phyloP scores from a whole-genome alignment of 2,888 invertebrate species.

The Pyrocoelia pectoralis region DNA sequence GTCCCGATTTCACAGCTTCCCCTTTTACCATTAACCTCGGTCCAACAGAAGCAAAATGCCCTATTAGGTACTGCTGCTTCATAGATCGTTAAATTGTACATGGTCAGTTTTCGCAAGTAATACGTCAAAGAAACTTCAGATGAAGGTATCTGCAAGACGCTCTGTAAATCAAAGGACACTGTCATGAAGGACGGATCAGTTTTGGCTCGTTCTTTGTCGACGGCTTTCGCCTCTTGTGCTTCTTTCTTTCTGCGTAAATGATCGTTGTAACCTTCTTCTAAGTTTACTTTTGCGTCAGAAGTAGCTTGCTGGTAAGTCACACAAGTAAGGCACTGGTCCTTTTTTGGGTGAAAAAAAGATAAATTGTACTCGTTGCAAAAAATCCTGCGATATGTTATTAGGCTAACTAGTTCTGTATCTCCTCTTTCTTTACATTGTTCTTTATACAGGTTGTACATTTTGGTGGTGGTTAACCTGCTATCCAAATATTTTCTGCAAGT shows the following conservation, averaged over 20 bases:
- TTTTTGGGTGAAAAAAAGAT: constrained; percentile 20
- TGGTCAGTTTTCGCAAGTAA: constrained; percentile 15
- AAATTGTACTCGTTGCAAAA: constrained; percentile 17
- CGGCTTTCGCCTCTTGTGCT: constrained; percentile 10
- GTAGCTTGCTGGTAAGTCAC: constrained; percentile 9
- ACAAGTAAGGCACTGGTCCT: constrained; percentile 22
- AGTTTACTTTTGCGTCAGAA: constrained; percentile 4
- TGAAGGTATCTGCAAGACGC: background rate
- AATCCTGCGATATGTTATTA: constrained; percentile 16
- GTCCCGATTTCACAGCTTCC: constrained; percentile 49
- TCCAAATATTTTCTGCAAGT: too few species aligned
- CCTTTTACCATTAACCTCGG: constrained; percentile 26
- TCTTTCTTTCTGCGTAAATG: constrained; percentile 36
- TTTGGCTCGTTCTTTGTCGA: constrained; percentile 18
- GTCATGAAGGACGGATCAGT: background rate
- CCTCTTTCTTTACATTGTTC: constrained; percentile 31
- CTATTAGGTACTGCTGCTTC: background rate
- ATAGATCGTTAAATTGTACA: constrained; percentile 15
- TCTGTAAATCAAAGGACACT: constrained; percentile 19
- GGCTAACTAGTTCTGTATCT: constrained; percentile 18
- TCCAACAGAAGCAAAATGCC: constrained; percentile 15
- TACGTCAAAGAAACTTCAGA: constrained; percentile 18
- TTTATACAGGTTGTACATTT: too few species aligned
- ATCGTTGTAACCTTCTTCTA: constrained; percentile 36
- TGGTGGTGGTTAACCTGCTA: too few species aligned